phyloP scores from a whole-genome alignment of 2,113 vertebrate genomes.

The Cepphus grylle region DNA sequence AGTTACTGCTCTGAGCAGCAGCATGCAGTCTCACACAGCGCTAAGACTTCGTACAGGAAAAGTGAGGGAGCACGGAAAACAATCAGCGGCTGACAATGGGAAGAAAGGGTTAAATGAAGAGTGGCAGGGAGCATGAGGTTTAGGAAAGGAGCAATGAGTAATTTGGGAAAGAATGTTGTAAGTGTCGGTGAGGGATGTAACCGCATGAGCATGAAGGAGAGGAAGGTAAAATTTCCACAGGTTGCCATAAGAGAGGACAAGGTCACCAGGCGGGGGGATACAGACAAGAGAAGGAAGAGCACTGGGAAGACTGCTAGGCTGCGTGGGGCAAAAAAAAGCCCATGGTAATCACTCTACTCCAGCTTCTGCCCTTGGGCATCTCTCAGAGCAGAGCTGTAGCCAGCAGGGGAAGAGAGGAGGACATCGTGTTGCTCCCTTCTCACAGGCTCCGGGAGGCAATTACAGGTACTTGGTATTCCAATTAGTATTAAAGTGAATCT shows the following conservation, averaged over 20 bases:
- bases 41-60: not conserved
- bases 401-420: not conserved
- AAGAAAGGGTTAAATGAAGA: not conserved
- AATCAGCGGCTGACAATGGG: not conserved
- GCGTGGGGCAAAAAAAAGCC: not conserved
- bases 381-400: not conserved
- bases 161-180: not conserved
- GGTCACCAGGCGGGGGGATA: too few relatives aligned
- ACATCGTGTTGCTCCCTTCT: not conserved
- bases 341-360: fast-evolving
- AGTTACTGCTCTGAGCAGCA: not conserved
- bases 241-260: not conserved
- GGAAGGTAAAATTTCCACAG: not conserved
- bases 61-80: not conserved
- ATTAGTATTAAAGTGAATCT: not conserved
- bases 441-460: not conserved
- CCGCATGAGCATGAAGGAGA: not conserved
- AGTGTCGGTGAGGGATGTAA: not conserved
- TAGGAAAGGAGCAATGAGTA: not conserved
- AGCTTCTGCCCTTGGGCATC: not conserved
- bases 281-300: not conserved
- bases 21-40: not conserved
- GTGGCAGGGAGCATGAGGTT: not conserved
- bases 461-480: not conserved
- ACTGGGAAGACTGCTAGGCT: not conserved